Evolutionary conservation across 2,113 vertebrate genomes (phyloP).

Genomic region (Ceuthmochares aereus): DNA sequence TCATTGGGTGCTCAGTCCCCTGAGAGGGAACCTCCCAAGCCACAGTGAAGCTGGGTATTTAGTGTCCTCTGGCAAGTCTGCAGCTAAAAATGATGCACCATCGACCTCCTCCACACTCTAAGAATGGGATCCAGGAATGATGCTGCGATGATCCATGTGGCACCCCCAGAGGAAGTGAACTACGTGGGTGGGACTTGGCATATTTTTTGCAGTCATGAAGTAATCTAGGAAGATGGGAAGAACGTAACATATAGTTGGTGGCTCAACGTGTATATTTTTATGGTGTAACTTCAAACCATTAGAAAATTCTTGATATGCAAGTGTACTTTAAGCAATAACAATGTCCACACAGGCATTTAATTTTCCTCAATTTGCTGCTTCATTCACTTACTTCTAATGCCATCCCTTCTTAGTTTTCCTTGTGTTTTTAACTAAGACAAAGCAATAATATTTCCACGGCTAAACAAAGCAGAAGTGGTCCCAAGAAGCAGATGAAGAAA

Average conservation of each 20-base stretch:
- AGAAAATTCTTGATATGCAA: background rate
- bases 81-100: background rate
- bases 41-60: background rate
- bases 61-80: background rate
- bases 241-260: background rate
- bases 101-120: rapidly evolving
- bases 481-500: background rate
- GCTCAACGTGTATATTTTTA: rapidly evolving
- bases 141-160: background rate
- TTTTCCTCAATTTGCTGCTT: background rate
- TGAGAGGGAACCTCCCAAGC: background rate
- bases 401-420: background rate
- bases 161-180: background rate
- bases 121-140: background rate
- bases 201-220: background rate
- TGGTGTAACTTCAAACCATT: background rate
- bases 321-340: background rate
- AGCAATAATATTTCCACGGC: background rate
- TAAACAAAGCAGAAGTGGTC: background rate
- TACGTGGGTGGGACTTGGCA: background rate
- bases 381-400: background rate
- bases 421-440: background rate
- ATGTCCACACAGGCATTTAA: background rate
- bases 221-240: background rate
- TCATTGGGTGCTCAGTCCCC: no score